These are phyloP conservation scores for Andrena hattorfiana DNA, from an alignment of 2,888 invertebrate genomes.

Conservation along the genomic window DNA sequence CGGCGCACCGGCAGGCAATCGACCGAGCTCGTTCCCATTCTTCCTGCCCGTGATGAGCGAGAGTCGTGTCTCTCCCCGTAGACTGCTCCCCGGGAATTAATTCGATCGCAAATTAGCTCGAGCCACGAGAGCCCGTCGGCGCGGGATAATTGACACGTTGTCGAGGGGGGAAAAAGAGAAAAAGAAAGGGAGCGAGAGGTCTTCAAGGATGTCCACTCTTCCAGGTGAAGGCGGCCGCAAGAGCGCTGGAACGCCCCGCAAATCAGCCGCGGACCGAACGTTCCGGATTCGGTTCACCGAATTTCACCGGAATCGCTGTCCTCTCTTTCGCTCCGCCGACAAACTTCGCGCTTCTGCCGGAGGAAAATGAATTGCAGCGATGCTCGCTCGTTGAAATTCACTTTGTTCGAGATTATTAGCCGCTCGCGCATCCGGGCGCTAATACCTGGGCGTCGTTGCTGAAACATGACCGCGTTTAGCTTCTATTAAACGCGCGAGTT, in stretches of 20 bases:
- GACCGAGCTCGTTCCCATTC: constrained; percentile 15
- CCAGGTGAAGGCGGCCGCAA: constrained; percentile 68
- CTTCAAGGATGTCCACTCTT: constrained; percentile 74
- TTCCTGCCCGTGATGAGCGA: constrained; percentile 6
- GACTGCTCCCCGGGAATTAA: constrained; percentile 47
- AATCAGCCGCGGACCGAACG: constrained; percentile 62
- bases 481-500: constrained; percentile 47
- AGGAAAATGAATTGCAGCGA: constrained; percentile 17
- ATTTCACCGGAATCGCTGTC: constrained; percentile 64
- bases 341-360: constrained; percentile 17
- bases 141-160: constrained; percentile 64
- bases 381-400: background rate
- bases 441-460: background rate
- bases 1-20: background rate
- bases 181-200: constrained; percentile 62
- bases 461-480: constrained; percentile 37
- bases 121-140: constrained; percentile 53
- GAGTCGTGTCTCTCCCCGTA: background rate
- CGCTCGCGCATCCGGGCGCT: background rate
- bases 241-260: constrained; percentile 64
- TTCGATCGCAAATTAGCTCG: constrained; percentile 60
- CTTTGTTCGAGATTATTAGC: background rate
- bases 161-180: constrained; percentile 46
- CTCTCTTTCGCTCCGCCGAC: constrained; percentile 34
- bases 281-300: constrained; percentile 76